Evolutionary conservation across 2,797 vertebrate genomes (phyloP).

Genomic region (Pangasius larnaudii): DNA sequence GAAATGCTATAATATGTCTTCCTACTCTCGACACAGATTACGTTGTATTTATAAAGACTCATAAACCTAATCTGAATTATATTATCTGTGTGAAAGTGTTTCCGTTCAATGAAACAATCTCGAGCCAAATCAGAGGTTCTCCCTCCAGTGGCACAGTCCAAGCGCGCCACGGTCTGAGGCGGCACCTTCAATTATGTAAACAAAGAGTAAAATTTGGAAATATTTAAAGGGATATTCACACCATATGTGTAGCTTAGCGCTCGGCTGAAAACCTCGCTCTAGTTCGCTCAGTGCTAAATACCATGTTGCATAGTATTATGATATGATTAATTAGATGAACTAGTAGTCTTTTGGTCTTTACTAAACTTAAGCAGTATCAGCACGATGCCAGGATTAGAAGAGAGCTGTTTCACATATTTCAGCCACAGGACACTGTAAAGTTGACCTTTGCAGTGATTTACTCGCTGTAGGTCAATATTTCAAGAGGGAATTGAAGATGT

Average conservation of each 20-base stretch:
- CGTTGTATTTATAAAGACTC: rapidly evolving
- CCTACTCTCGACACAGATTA: rapidly evolving
- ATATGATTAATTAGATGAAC: neutral
- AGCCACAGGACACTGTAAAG: neutral
- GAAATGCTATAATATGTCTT: neutral
- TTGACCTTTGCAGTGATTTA: neutral
- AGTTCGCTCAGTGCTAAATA: neutral
- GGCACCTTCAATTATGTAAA: slow-evolving; percentile 92
- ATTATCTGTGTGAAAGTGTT: neutral
- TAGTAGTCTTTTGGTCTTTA: neutral
- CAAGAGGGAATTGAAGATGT: neutral
- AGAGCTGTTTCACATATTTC: neutral
- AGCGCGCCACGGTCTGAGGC: slow-evolving; percentile 53
- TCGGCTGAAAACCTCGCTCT: too few species aligned
- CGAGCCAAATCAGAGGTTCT: neutral
- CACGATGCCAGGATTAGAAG: neutral
- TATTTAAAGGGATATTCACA: slow-evolving; percentile 80
- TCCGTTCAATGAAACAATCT: neutral
- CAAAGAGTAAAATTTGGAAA: slow-evolving; percentile 88
- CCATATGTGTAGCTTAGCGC: neutral
- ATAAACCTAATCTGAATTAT: neutral
- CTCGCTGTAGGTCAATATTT: neutral
- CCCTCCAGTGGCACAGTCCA: slow-evolving; percentile 41
- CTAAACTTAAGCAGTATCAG: neutral
- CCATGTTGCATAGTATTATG: neutral